Percentiles rank a stretch among this genome's conserved stretches.
Evolutionary conservation across 2,888 invertebrate genomes (phyloP).

Genomic region (Esperia sulphurella): DNA sequence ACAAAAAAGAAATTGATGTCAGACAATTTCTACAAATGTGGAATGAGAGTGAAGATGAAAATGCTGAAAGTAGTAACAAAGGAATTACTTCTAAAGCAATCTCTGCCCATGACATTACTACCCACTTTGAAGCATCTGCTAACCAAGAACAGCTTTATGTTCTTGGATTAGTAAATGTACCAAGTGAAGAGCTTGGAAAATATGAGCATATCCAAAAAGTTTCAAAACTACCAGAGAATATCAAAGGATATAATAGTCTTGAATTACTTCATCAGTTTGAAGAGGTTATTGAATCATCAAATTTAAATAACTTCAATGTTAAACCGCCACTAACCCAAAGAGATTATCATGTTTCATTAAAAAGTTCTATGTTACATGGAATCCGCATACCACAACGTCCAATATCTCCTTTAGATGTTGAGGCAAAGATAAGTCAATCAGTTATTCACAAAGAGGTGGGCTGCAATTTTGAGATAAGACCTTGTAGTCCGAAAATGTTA

Average conservation of each 20-base stretch:
- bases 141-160: conserved; percentile 71
- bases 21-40: conserved; percentile 74
- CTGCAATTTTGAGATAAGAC: conserved; percentile 76
- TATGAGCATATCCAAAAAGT: conserved; percentile 76
- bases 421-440: conserved; percentile 75
- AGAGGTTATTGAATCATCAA: conserved; percentile 65
- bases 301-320: conserved; percentile 35
- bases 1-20: conserved; percentile 60
- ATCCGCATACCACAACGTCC: conserved; percentile 44
- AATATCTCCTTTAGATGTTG: conserved; percentile 70
- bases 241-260: conserved; percentile 70
- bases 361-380: conserved; percentile 28
- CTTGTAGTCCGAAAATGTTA: conserved; percentile 73
- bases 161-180: conserved; percentile 67
- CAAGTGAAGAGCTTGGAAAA: conserved; percentile 68
- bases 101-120: conserved; percentile 27
- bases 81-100: conserved; percentile 34
- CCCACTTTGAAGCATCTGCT: conserved; percentile 37
- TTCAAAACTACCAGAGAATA: conserved; percentile 73
- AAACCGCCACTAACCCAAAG: conserved; percentile 30
- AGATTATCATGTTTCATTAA: conserved; percentile 30
- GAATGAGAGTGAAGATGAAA: conserved; percentile 75
- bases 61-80: conserved; percentile 40
- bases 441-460: conserved; percentile 76
- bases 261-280: conserved; percentile 71